Conservation (phyloP, 2,113 vertebrate genomes). For the Hippocampus abdominalis region DNA sequence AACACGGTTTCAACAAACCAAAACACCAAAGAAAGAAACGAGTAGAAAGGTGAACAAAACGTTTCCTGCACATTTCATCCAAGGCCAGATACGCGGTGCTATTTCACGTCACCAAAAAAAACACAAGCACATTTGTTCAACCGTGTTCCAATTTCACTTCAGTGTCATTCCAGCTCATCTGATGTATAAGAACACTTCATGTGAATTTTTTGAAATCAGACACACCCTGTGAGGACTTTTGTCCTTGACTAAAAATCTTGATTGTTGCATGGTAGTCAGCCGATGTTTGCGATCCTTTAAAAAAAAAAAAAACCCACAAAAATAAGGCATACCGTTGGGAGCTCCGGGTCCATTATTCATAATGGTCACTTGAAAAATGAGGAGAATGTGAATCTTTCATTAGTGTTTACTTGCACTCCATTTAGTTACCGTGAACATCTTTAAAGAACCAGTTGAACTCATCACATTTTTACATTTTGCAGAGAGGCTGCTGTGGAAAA, state of each 20-base stretch:
- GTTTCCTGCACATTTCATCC: background rate
- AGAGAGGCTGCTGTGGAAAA: background rate
- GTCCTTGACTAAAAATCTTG: too few relatives aligned
- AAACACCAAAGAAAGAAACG: background rate
- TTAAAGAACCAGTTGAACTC: background rate
- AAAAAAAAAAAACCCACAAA: too few relatives aligned
- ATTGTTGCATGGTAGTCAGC: too few relatives aligned
- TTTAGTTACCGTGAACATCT: background rate
- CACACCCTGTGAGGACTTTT: too few relatives aligned
- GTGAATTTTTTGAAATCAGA: too few relatives aligned
- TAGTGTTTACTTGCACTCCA: background rate
- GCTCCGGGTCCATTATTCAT: background rate
- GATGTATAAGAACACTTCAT: too few relatives aligned
- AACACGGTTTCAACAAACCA: background rate
- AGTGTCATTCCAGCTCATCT: too few relatives aligned
- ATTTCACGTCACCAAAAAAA: background rate
- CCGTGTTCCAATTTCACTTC: too few relatives aligned
- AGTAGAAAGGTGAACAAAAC: background rate
- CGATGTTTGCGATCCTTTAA: too few relatives aligned
- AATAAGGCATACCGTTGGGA: too few relatives aligned
- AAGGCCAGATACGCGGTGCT: background rate
- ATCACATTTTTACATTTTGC: background rate
- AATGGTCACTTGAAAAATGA: background rate
- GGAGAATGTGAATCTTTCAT: background rate
- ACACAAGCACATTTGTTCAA: background rate